Conservation (phyloP, 2,113 vertebrate genomes). For the Kobus ellipsiprymnus region DNA sequence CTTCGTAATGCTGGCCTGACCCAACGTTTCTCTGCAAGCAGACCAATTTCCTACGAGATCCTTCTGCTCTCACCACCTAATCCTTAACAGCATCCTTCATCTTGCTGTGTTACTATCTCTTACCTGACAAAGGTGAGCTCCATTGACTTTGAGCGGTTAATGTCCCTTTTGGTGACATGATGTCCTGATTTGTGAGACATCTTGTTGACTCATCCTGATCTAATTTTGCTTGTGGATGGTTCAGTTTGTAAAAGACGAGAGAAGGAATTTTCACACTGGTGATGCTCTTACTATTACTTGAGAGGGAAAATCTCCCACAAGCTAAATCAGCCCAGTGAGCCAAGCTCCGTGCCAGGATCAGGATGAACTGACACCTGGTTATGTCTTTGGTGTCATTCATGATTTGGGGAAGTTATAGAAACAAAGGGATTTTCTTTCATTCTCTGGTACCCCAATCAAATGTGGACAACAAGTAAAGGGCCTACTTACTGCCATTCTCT, state of each 20-base stretch:
- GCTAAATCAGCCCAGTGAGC: background rate
- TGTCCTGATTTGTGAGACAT: background rate
- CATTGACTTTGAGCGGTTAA: background rate
- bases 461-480: background rate
- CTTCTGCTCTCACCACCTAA: background rate
- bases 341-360: background rate
- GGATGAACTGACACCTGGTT: background rate
- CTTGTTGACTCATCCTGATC: background rate
- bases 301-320: background rate
- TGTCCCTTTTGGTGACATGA: background rate
- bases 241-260: background rate
- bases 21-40: background rate
- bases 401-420: background rate
- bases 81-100: background rate
- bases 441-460: background rate
- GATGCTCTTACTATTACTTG: background rate
- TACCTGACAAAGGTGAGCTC: background rate
- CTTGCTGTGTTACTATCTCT: background rate
- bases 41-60: background rate
- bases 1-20: background rate
- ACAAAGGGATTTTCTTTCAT: background rate
- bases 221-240: background rate
- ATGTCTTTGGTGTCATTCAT: background rate
- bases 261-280: background rate
- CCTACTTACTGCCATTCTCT: background rate